These are phyloP conservation scores for Crypturellus tataupa DNA, from an alignment of 2,797 vertebrate species.

Conservation along the genomic window DNA sequence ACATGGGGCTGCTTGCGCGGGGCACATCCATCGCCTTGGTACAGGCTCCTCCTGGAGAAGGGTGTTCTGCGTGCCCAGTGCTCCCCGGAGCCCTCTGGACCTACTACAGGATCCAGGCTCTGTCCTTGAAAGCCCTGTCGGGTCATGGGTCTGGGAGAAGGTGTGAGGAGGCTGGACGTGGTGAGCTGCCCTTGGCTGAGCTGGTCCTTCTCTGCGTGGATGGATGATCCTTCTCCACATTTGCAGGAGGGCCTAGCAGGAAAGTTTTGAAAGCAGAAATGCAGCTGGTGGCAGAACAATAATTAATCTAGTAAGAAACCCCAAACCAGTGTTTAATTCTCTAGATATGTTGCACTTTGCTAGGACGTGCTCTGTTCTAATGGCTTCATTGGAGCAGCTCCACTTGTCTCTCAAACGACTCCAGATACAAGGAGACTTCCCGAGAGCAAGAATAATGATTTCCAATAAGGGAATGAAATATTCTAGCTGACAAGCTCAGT, in stretches of 20 bases:
- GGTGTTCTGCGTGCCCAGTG: not conserved
- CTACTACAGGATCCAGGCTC: not conserved
- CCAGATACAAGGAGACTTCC: slow-evolving; percentile 10
- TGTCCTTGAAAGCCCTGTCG: accelerated
- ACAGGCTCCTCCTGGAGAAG: not conserved
- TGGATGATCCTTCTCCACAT: not conserved
- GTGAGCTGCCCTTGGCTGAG: not conserved
- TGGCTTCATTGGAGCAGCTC: not conserved
- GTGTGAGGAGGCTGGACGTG: not conserved
- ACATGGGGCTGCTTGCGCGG: accelerated
- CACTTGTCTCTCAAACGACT: slow-evolving; percentile 31
- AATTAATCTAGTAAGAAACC: slow-evolving; percentile 26
- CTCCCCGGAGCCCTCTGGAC: too few relatives aligned
- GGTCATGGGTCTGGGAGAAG: not conserved
- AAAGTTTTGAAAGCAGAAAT: not conserved
- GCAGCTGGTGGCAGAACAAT: not conserved
- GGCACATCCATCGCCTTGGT: not conserved
- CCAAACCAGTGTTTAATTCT: not conserved
- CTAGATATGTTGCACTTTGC: not conserved
- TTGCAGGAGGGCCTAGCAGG: not conserved
- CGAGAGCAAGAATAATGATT: slow-evolving; percentile 48
- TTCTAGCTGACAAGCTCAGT: slow-evolving; percentile 44
- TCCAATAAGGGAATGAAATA: slow-evolving; percentile 63
- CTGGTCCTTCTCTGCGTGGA: not conserved
- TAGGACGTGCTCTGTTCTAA: not conserved